Evolutionary conservation across 2,888 invertebrate genomes (phyloP).

Genomic region (Meiosimyza decipiens): DNA sequence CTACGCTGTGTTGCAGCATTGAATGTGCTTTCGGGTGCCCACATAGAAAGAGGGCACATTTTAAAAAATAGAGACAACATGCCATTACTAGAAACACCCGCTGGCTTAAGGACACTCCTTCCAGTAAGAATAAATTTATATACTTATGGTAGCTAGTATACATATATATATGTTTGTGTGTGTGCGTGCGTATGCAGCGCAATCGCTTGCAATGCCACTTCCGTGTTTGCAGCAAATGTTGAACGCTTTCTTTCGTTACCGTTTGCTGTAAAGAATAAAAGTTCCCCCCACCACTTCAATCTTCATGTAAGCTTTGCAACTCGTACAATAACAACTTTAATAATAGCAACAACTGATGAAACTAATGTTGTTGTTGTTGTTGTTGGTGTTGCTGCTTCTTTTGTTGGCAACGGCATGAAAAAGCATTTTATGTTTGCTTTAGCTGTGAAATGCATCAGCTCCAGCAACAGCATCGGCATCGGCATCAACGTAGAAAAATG

Average conservation of each 20-base stretch:
- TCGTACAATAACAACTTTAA: conserved; percentile 9
- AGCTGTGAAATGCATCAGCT: conserved; percentile 11
- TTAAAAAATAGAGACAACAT: too few relatives aligned
- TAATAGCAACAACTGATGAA: conserved; percentile 15
- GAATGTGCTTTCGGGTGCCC: conserved; percentile 1
- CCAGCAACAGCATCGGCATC: background rate
- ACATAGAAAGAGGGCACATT: too few relatives aligned
- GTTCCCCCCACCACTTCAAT: background rate
- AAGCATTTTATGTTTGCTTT: conserved; percentile 24
- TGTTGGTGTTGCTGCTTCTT: background rate
- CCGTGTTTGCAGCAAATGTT: conserved; percentile 15
- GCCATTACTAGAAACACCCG: too few relatives aligned
- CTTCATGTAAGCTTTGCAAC: conserved; percentile 2
- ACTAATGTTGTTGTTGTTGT: conserved; percentile 3
- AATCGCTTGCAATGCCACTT: conserved; percentile 3
- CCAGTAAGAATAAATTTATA: background rate
- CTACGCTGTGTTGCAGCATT: background rate
- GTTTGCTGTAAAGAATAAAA: conserved; percentile 20
- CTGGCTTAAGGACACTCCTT: background rate
- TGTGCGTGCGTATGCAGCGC: conserved; percentile 29
- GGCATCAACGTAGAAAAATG: background rate
- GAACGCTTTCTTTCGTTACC: conserved; percentile 2
- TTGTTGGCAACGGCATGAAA: conserved; percentile 6
- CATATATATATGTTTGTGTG: conserved; percentile 19
- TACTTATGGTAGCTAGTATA: background rate